phyloP scores from a whole-genome alignment of 2,797 vertebrate genomes.

The Gymnothorax javanicus region DNA sequence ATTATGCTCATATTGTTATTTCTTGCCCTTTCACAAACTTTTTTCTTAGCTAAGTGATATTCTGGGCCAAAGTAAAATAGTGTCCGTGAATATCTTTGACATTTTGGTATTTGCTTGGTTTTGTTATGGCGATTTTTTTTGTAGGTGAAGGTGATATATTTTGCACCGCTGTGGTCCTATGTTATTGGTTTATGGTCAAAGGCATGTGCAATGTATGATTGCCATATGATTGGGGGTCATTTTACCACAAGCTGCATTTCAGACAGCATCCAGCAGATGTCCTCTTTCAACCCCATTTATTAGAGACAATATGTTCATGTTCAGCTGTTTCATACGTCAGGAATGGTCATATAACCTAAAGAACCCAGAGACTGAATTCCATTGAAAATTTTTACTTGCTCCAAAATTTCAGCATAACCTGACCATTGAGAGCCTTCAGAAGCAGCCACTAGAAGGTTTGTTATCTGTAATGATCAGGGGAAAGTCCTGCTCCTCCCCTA shows the following conservation, averaged over 20 bases:
- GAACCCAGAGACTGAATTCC: background rate
- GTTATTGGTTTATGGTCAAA: background rate
- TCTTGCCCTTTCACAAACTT: too few species aligned
- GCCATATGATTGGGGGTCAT: background rate
- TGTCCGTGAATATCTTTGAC: background rate
- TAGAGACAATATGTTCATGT: background rate
- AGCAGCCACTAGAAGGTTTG: background rate
- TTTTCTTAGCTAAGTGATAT: background rate
- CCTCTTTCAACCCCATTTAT: background rate
- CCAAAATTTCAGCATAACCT: background rate
- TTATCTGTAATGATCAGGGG: background rate
- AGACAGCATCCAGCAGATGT: background rate
- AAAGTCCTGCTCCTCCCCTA: background rate
- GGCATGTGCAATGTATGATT: background rate
- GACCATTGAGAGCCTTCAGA: background rate
- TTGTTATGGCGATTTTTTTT: too few species aligned
- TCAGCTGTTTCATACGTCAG: background rate
- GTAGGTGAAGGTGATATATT: too few species aligned
- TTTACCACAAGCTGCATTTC: background rate
- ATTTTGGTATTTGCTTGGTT: too few species aligned
- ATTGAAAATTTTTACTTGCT: constrained; percentile 10
- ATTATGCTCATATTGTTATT: too few species aligned
- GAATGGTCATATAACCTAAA: background rate
- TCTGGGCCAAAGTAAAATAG: background rate
- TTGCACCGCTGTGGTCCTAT: background rate